phyloP scores from a whole-genome alignment of 2,888 invertebrate genomes.

The Eilema caniola region DNA sequence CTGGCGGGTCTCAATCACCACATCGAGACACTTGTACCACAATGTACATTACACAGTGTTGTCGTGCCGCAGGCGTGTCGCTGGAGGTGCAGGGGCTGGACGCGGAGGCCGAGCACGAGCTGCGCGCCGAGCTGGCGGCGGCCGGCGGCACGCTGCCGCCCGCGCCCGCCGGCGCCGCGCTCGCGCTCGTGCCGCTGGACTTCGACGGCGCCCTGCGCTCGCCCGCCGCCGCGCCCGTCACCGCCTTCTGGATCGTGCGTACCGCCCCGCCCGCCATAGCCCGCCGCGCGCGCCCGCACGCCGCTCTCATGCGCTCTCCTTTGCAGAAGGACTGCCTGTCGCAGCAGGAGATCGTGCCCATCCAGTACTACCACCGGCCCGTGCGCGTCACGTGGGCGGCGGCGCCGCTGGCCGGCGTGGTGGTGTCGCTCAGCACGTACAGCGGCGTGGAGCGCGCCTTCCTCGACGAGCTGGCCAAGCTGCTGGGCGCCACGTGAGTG shows the following conservation, averaged over 20 bases:
- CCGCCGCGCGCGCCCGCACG: neutral
- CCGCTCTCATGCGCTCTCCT: neutral
- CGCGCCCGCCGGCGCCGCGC: slow-evolving; percentile 65
- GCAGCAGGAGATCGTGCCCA: slow-evolving; percentile 85
- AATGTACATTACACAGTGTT: too few relatives aligned
- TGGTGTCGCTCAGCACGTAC: slow-evolving; percentile 93
- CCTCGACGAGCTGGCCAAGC: slow-evolving; percentile 89
- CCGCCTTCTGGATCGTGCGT: slow-evolving; percentile 90
- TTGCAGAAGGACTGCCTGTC: slow-evolving; percentile 89
- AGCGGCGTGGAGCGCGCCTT: slow-evolving; percentile 91
- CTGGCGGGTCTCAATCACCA: too few relatives aligned
- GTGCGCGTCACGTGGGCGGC: slow-evolving; percentile 77
- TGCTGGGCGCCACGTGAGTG: slow-evolving; percentile 91
- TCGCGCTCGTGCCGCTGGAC: slow-evolving; percentile 77
- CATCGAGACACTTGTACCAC: too few relatives aligned
- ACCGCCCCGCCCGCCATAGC: neutral
- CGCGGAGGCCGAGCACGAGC: slow-evolving; percentile 69
- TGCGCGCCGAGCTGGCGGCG: slow-evolving; percentile 72
- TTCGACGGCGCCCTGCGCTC: slow-evolving; percentile 75
- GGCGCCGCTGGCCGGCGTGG: slow-evolving; percentile 89
- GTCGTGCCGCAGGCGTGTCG: slow-evolving; percentile 61
- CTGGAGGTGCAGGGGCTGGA: slow-evolving; percentile 83
- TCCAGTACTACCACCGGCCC: slow-evolving; percentile 91
- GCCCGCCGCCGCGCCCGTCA: slow-evolving; percentile 88
- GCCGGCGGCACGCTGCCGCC: slow-evolving; percentile 73